These are phyloP conservation scores for Ardeotis arabs DNA, from an alignment of 2,113 vertebrate species.

Conservation along the genomic window DNA sequence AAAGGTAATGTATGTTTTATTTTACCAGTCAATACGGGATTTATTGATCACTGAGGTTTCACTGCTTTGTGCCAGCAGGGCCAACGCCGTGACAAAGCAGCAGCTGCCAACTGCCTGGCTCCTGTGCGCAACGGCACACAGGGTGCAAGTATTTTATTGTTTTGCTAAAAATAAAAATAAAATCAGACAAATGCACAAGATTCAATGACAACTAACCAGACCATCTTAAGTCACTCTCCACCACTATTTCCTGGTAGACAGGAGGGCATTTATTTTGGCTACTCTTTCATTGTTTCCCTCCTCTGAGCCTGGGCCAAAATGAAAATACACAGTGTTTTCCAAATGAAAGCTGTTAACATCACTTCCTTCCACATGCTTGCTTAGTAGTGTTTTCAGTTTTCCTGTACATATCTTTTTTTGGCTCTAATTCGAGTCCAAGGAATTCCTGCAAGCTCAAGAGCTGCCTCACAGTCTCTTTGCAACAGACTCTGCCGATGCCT, in stretches of 20 bases:
- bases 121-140: not conserved
- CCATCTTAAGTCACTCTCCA: not conserved
- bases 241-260: not conserved
- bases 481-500: not conserved
- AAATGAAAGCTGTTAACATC: slow-evolving; percentile 14
- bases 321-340: not conserved
- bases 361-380: not conserved
- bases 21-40: slow-evolving; percentile 23
- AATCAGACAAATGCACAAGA: not conserved
- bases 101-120: slow-evolving; percentile 1
- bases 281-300: not conserved
- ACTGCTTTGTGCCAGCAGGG: not conserved
- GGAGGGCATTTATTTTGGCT: slow-evolving; percentile 24
- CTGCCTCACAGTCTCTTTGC: not conserved
- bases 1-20: not conserved
- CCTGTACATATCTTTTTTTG: not conserved
- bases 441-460: not conserved
- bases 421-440: not conserved
- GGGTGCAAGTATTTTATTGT: not conserved
- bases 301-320: not conserved
- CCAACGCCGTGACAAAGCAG: not conserved
- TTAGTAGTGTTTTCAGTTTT: slow-evolving; percentile 32
- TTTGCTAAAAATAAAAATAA: not conserved
- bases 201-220: not conserved
- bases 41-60: slow-evolving; percentile 18